phyloP scores from a whole-genome alignment of 1,140 invertebrate species.

The Ephestia elutella region DNA sequence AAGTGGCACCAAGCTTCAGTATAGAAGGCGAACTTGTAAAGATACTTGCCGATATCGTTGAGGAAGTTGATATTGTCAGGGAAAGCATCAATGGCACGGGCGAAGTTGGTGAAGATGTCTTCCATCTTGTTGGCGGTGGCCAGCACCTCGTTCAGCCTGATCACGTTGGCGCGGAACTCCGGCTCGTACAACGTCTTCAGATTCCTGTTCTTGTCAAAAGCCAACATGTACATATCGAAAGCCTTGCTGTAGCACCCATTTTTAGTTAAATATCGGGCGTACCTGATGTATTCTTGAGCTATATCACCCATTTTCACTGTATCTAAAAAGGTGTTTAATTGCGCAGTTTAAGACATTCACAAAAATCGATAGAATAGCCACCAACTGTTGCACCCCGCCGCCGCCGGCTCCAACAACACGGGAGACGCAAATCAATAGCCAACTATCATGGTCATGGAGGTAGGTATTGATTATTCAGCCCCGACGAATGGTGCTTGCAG shows the following conservation, averaged over 20 bases:
- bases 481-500: neutral
- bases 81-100: slow-evolving; percentile 40
- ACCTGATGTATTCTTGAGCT: slow-evolving; percentile 32
- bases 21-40: slow-evolving; percentile 50
- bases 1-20: slow-evolving; percentile 57
- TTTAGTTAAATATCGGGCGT: slow-evolving; percentile 33
- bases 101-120: slow-evolving; percentile 53
- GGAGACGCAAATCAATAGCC: neutral
- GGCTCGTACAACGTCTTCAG: slow-evolving; percentile 32
- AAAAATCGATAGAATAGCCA: neutral
- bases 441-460: neutral
- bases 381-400: neutral
- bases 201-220: slow-evolving; percentile 45
- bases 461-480: neutral
- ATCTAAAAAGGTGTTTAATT: neutral
- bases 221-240: slow-evolving; percentile 50
- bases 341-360: neutral
- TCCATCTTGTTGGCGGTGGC: slow-evolving; percentile 34
- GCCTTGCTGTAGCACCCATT: slow-evolving; percentile 42
- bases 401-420: neutral
- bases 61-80: slow-evolving; percentile 48
- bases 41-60: slow-evolving; percentile 55
- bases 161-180: slow-evolving; percentile 45
- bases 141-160: slow-evolving; percentile 35
- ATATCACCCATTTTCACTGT: slow-evolving; percentile 24